A percentile compares a stretch with the other conserved stretches of the same genome.
Conservation (phyloP, 2,888 invertebrate genomes). For the Troides aeacus region DNA sequence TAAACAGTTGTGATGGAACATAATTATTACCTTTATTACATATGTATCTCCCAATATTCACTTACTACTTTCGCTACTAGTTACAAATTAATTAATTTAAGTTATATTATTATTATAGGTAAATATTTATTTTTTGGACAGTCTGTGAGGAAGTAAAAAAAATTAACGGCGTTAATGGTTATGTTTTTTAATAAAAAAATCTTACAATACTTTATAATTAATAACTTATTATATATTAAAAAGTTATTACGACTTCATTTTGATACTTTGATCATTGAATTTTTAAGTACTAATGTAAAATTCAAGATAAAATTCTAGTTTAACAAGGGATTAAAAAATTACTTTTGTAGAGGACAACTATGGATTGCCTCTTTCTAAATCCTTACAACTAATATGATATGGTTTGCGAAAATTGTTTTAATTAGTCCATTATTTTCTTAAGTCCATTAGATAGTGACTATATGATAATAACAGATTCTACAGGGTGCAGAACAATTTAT, state of each 20-base stretch:
- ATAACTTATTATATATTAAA: neutral
- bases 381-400: slow-evolving; percentile 70
- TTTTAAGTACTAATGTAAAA: neutral
- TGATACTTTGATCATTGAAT: neutral
- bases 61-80: neutral
- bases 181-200: neutral
- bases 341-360: neutral
- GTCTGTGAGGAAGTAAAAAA: neutral
- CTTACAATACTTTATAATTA: neutral
- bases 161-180: neutral
- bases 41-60: no score
- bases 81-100: neutral
- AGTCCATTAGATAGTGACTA: neutral
- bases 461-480: neutral
- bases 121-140: neutral
- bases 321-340: neutral
- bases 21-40: no score
- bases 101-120: no score
- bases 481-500: neutral
- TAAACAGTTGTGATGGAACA: no score
- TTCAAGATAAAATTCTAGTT: neutral
- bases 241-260: neutral
- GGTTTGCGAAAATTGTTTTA: slow-evolving; percentile 50
- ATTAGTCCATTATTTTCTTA: slow-evolving; percentile 12
- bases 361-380: no score